Percentiles rank a stretch among this genome's conserved stretches.
Conservation (phyloP, 2,113 vertebrate species). For the Delphinus delphis region DNA sequence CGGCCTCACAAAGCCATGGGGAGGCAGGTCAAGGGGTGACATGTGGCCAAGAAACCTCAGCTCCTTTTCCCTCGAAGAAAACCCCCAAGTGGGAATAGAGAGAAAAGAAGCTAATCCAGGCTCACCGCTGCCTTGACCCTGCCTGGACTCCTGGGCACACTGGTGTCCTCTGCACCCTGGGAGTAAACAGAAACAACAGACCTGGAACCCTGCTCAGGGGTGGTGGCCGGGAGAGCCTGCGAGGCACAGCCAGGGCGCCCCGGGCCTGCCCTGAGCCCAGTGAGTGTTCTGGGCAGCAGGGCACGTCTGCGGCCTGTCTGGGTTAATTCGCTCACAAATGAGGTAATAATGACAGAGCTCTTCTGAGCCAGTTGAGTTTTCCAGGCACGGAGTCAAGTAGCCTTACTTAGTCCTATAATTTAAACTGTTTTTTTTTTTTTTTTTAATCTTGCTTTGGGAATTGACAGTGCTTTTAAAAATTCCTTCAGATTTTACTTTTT, state of each 20-base stretch:
- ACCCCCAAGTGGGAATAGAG: background rate
- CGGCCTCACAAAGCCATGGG: background rate
- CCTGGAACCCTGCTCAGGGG: background rate
- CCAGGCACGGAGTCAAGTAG: background rate
- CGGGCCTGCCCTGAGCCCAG: background rate
- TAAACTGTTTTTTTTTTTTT: background rate
- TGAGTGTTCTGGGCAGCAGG: background rate
- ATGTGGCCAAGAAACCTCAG: background rate
- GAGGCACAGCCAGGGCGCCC: background rate
- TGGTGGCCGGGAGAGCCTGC: background rate
- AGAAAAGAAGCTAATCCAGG: accelerated
- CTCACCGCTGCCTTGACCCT: no score
- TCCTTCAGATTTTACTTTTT: background rate
- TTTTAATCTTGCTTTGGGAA: background rate
- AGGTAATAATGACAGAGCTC: background rate
- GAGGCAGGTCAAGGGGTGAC: background rate
- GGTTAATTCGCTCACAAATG: background rate
- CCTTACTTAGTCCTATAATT: background rate
- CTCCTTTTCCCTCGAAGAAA: background rate
- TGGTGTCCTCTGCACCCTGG: background rate
- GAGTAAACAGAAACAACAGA: background rate
- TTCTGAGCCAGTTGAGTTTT: background rate
- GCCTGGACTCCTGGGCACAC: background rate
- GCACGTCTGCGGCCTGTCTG: background rate
- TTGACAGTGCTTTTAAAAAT: background rate